Percentiles rank a stretch among this genome's conserved stretches.
phyloP scores from a whole-genome alignment of 1,140 invertebrate species.

The Drosophila truncata region DNA sequence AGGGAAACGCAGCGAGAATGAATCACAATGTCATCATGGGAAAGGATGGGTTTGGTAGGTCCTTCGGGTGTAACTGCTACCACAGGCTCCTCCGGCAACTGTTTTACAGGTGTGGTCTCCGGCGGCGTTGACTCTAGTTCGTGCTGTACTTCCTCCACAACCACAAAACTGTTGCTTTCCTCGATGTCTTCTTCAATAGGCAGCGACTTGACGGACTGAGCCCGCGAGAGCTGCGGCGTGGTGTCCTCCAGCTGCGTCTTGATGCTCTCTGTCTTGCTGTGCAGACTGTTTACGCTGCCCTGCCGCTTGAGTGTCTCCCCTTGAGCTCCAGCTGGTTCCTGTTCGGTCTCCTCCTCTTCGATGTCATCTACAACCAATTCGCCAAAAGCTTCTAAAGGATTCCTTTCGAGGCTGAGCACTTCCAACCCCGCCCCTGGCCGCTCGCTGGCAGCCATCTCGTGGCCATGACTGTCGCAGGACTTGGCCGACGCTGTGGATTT shows the following conservation, averaged over 20 bases:
- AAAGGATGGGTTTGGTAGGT: constrained; percentile 3
- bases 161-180: constrained; percentile 70
- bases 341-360: constrained; percentile 24
- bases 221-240: constrained; percentile 70
- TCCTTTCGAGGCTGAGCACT: constrained; percentile 5
- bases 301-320: constrained; percentile 52
- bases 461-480: constrained; percentile 30
- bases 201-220: constrained; percentile 74
- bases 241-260: constrained; percentile 74
- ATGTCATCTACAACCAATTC: constrained; percentile 60
- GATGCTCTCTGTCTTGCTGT: constrained; percentile 80
- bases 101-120: neutral
- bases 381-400: constrained; percentile 40
- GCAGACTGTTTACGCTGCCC: constrained; percentile 68
- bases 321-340: constrained; percentile 8
- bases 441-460: neutral
- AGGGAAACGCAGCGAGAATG: constrained; percentile 68
- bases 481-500: constrained; percentile 80
- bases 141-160: constrained; percentile 66
- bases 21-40: constrained; percentile 20
- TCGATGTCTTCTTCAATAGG: constrained; percentile 80
- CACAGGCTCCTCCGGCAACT: neutral
- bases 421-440: neutral
- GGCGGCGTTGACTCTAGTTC: constrained; percentile 46
- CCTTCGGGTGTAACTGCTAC: neutral